Evolutionary conservation across 2,113 vertebrate genomes (phyloP), one percentile per base, ranked within the genome.

Genomic region (Thomomys bottae): DNA sequence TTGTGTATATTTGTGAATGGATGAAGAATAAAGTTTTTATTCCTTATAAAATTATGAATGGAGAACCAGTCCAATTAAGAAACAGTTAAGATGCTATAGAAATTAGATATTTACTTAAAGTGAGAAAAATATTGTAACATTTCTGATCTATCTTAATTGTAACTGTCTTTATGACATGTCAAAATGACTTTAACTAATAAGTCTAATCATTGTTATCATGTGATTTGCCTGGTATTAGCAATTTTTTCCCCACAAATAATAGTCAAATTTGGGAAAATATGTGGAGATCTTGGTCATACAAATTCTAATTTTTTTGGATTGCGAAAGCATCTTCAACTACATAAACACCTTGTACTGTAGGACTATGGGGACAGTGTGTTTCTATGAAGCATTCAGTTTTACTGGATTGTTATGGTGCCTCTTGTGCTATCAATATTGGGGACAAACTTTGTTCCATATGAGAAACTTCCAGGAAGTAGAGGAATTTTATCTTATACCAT

Each of bases 401-500:
- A 86, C 26, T 34, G 28, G 57, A 3, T 36, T 73, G 45, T 77
- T 5, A 5, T 93, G 77, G 75, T 70, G 82, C 59, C 92, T 87
- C 11, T 4, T 38, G 7, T 78, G 36, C 72, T 71, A 32, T 0
- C 6, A 59, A 91, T 8, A 21, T 21, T 8, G 20, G 20, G 36
- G 32, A 45, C 23, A 49, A 57, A 28, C 54, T 34, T 72, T 72
- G 57, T 38, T 71, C 5, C 36, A 40, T 26, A 11, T 88, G 57
- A 40, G 28, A 75, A 84, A 95, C 34, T 67, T 28, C 67, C 77
- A 91, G 91, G 90, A 90, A 45, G 81, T 71, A 89, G 84, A 75
- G 34, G 26, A 92, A 95, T 95, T 92, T 57, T 38, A 77, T 84
- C 64, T 90, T 70, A 76, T 90, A 82, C 91, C 67, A 81, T 38